Base-by-base conservation (phyloP, 1,140 invertebrate genomes). In the Artemia franciscana region DNA sequence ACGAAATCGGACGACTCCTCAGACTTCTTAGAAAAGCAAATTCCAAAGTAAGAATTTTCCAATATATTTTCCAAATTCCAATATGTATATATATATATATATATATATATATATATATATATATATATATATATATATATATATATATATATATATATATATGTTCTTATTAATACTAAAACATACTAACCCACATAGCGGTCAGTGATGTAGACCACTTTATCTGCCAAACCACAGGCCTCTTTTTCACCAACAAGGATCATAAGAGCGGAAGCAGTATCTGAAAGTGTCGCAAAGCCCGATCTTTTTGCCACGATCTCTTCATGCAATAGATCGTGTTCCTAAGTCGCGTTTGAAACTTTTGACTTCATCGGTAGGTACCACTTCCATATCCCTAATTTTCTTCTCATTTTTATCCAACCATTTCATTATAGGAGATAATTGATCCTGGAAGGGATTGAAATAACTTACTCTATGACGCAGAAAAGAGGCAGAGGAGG, bases 361-460 rank as follows among this genome's bases (percentile, higher is more conserved):
- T 73, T 91, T 91, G 68, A 92, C 87, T 70, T 94, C 89, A 68
- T 94, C 91, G 0, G 89, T 92, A 25, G 90, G 88, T 62, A 93
- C 84, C 0, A 89, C 75, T 70, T 92, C 87, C 80, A 95, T 84
- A 9, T 85, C 80, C 67, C 87, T 87, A 0, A 97, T 81, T 68
- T 86, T 84, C 65, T 87, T 85, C 69, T 95, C 90, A 0, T 83
- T 85, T 24, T 78, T 78, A 66, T 92, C 88, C n/a, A 98, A 74
- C 92, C 92, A 98, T 30, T 87, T 82, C 4, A 84, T 75, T 0
- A 98, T 73, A 0, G 92, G 91, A 26, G 84, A 80, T n/a, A 93
- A 73, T 70, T 88, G 86, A 67, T 96, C 91, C 71, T 91, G 75
- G 71, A 77, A n/a, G n/a, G n/a, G n/a, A n/a, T n/a, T n/a, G n/a